Percentiles rank a stretch among this genome's conserved stretches.
phyloP scores from a whole-genome alignment of 2,797 vertebrate species.

The Pristis pectinata region DNA sequence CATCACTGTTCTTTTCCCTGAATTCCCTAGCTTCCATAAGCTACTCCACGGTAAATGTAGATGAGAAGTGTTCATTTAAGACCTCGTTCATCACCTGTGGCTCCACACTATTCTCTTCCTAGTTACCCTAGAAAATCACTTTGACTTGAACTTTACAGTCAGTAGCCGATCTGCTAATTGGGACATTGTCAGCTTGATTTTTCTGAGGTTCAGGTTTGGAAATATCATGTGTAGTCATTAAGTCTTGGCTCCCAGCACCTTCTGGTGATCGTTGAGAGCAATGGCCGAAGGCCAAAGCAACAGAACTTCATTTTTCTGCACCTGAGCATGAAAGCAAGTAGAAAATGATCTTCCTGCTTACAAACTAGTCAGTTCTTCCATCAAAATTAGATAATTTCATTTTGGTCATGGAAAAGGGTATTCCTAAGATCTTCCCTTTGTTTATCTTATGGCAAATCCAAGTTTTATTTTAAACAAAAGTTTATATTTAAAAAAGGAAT shows the following conservation, averaged over 20 bases:
- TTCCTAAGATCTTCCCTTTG: neutral
- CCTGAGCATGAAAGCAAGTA: neutral
- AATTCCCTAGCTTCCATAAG: no score
- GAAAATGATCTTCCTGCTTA: neutral
- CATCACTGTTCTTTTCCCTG: no score
- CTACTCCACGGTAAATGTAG: no score
- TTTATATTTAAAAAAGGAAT: neutral
- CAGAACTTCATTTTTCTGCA: neutral
- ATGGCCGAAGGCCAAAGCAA: neutral
- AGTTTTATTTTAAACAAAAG: neutral
- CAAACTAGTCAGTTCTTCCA: neutral
- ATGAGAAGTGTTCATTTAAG: no score
- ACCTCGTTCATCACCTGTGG: no score
- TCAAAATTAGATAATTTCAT: neutral
- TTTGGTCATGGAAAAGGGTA: neutral
- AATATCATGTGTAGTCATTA: neutral
- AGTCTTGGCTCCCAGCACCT: neutral
- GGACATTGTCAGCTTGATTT: neutral
- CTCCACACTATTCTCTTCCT: no score
- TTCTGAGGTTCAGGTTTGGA: neutral
- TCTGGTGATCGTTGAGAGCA: neutral
- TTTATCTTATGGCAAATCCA: neutral
- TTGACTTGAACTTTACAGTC: neutral
- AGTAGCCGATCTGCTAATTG: neutral
- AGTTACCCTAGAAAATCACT: neutral